Conservation (phyloP, 2,113 vertebrate genomes). For the Syngnathoides biaculeatus region DNA sequence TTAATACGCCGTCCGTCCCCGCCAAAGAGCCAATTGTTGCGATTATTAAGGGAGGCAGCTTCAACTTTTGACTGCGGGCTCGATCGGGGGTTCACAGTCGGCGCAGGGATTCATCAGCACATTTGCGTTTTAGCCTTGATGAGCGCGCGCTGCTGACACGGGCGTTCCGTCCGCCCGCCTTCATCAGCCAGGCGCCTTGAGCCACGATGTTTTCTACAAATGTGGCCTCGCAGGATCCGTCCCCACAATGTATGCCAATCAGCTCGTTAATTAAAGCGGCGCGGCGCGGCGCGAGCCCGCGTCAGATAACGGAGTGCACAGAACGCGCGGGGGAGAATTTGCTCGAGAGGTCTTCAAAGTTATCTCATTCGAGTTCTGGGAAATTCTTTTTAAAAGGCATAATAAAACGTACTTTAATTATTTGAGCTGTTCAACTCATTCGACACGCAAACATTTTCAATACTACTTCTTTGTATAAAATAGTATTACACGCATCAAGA, state of each 20-base stretch:
- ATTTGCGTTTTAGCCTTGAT: conserved; percentile 50
- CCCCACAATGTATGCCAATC: conserved; percentile 30
- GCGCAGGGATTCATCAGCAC: conserved; percentile 55
- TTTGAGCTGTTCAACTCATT: background rate
- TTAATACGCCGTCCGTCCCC: conserved; percentile 36
- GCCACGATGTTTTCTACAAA: conserved; percentile 32
- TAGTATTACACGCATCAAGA: no score
- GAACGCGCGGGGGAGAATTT: conserved; percentile 1
- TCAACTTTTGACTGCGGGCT: conserved; percentile 28
- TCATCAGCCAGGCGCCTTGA: conserved; percentile 42
- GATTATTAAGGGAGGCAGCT: conserved; percentile 32
- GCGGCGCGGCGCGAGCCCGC: conserved; percentile 36
- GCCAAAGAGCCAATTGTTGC: conserved; percentile 29
- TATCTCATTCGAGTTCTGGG: background rate
- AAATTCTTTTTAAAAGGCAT: background rate
- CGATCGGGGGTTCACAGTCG: conserved; percentile 49
- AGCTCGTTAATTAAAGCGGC: conserved; percentile 48
- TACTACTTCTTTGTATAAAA: background rate
- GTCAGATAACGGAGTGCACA: conserved; percentile 33
- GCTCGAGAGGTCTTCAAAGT: background rate
- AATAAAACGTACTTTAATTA: background rate
- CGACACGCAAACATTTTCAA: background rate
- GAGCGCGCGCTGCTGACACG: conserved; percentile 56
- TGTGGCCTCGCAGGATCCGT: conserved; percentile 31
- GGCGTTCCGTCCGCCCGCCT: conserved; percentile 30